A percentile compares a stretch with the other conserved stretches of the same genome.
Conservation (phyloP, 1,140 invertebrate species). For the Melipona quadrifasciata region DNA sequence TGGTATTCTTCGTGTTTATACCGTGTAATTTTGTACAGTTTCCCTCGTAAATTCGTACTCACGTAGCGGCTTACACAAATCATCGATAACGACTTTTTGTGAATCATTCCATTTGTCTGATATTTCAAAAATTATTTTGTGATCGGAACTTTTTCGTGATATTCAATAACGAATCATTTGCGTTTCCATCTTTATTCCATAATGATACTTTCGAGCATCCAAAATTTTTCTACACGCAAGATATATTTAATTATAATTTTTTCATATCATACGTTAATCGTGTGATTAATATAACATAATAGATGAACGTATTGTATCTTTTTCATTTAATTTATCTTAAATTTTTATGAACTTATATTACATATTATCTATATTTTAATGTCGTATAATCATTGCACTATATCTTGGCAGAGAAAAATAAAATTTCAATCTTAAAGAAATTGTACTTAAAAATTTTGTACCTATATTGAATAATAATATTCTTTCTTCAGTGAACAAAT, state of each 20-base stretch:
- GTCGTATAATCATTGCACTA: no score
- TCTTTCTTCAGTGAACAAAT: not conserved
- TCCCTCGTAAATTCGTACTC: conserved; percentile 3
- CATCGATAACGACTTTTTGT: not conserved
- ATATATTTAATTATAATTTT: not conserved
- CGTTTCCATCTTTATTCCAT: not conserved
- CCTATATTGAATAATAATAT: no score
- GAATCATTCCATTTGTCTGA: not conserved
- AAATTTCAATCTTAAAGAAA: no score
- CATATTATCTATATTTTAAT: no score
- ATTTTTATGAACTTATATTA: no score
- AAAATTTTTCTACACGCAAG: not conserved
- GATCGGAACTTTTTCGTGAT: not conserved
- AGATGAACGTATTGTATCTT: not conserved
- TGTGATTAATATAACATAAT: not conserved
- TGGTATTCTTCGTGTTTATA: conserved; percentile 17
- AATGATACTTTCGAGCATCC: not conserved
- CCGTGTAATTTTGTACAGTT: conserved; percentile 20
- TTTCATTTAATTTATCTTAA: no score
- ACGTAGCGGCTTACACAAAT: conserved; percentile 1
- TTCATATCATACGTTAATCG: not conserved
- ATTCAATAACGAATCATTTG: conserved; percentile 5
- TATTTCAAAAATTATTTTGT: not conserved
- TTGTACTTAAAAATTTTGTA: no score
- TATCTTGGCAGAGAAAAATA: no score